A percentile compares a stretch with the other conserved stretches of the same genome.
Conservation (phyloP, 1,140 invertebrate genomes). For the Ephestia elutella region DNA sequence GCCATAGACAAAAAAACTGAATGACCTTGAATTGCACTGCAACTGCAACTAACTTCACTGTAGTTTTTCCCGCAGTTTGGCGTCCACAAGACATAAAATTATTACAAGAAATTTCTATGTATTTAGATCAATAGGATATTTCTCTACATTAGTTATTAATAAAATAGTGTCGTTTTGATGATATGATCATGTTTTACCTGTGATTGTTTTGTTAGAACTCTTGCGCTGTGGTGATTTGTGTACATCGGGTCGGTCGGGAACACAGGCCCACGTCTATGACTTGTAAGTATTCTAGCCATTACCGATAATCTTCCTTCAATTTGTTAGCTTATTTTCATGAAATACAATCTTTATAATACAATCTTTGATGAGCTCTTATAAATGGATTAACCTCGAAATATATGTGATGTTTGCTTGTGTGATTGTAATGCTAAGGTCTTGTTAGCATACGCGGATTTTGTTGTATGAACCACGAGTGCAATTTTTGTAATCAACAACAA, state of each 20-base stretch:
- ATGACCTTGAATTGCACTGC: conserved; percentile 51
- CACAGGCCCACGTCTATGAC: conserved; percentile 69
- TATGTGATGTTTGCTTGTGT: conserved; percentile 44
- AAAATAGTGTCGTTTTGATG: conserved; percentile 49
- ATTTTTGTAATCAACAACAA: conserved; percentile 5
- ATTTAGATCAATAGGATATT: conserved; percentile 63
- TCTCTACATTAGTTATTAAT: conserved; percentile 39
- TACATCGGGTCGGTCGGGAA: conserved; percentile 56
- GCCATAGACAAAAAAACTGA: conserved; percentile 32
- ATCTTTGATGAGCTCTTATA: neutral
- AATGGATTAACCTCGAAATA: conserved; percentile 46
- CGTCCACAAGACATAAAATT: conserved; percentile 65
- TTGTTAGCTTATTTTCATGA: conserved; percentile 24
- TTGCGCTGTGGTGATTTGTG: conserved; percentile 57
- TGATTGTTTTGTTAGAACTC: conserved; percentile 50
- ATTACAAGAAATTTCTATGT: conserved; percentile 59
- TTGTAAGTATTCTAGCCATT: conserved; percentile 67
- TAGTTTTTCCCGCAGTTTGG: conserved; percentile 73
- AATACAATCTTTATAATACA: conserved; percentile 19
- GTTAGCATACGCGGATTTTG: conserved; percentile 20
- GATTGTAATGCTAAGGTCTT: conserved; percentile 26
- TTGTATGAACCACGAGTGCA: conserved; percentile 16
- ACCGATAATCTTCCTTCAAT: conserved; percentile 22
- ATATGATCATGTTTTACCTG: conserved; percentile 54
- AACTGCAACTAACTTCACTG: conserved; percentile 58